Evolutionary conservation across 2,888 invertebrate species (phyloP).

Genomic region (Encarsia formosa): DNA sequence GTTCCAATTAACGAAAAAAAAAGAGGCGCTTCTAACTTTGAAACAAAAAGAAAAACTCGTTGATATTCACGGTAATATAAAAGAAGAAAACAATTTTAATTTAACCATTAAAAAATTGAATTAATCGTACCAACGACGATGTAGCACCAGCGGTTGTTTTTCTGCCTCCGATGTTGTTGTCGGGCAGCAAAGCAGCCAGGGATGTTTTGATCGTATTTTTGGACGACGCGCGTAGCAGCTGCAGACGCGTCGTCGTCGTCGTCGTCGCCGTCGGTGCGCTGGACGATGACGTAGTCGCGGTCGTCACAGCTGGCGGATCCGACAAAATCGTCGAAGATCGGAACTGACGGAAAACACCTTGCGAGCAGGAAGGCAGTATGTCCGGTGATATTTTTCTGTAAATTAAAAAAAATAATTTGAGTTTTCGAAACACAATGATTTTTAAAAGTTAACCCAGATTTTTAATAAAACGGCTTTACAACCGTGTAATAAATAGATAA

Average conservation of each 20-base stretch:
- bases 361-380: constrained; percentile 59
- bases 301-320: constrained; percentile 40
- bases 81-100: no score
- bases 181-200: constrained; percentile 16
- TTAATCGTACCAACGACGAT: no score
- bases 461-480: background rate
- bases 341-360: constrained; percentile 60
- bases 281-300: constrained; percentile 1
- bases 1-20: no score
- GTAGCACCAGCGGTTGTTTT: no score
- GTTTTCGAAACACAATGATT: background rate
- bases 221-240: constrained; percentile 12
- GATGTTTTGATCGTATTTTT: constrained; percentile 18
- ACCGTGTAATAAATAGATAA: no score
- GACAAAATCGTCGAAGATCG: constrained; percentile 30
- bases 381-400: constrained; percentile 61
- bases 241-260: constrained; percentile 11
- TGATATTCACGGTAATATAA: no score
- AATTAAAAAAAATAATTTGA: background rate
- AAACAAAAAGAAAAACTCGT: no score
- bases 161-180: no score
- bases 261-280: constrained; percentile 27
- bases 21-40: no score
- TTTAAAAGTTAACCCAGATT: background rate
- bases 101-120: no score